phyloP scores from a whole-genome alignment of 2,797 vertebrate species.

The Sylvia borin region DNA sequence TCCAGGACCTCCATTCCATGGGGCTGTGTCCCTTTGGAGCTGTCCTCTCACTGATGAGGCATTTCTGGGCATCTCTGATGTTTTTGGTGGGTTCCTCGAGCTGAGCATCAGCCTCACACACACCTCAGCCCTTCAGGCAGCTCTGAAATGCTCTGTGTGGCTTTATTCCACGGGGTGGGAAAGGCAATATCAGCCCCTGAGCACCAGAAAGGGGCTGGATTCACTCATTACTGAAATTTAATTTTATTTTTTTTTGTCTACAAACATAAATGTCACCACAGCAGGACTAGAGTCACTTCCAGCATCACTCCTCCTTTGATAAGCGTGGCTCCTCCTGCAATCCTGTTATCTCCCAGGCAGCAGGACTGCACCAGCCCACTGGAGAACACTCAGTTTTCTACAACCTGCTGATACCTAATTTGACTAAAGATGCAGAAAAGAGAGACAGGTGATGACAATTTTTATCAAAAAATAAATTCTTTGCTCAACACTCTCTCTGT shows the following conservation, averaged over 20 bases:
- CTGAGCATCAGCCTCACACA: background rate
- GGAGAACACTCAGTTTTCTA: background rate
- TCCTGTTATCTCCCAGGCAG: background rate
- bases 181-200: background rate
- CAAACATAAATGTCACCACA: background rate
- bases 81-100: background rate
- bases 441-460: background rate
- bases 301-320: background rate
- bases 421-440: background rate
- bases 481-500: accelerated
- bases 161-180: background rate
- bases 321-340: background rate
- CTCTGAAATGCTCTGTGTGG: background rate
- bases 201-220: background rate
- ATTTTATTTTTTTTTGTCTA: background rate
- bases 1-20: background rate
- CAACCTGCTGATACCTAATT: background rate
- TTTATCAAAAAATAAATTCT: background rate
- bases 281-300: background rate
- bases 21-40: background rate
- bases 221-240: background rate
- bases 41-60: background rate
- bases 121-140: background rate
- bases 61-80: background rate
- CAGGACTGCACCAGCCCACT: background rate